Base-by-base conservation (phyloP, 2,888 invertebrate species). In the Leptopilina syphax region DNA sequence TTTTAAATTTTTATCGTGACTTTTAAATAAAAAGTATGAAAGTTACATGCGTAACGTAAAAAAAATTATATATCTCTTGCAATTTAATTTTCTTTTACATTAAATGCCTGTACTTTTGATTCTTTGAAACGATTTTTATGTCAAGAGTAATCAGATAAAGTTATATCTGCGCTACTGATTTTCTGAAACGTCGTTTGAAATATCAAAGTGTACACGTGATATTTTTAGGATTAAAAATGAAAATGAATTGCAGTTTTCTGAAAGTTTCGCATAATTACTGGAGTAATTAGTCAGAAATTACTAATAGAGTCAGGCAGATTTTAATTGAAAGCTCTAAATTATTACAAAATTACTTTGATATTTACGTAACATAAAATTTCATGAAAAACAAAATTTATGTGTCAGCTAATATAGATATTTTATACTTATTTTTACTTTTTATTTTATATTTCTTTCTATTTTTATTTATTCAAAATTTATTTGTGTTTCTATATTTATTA, bases 141-240 rank as follows among this genome's bases (percentile, higher is more conserved):
- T 50, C 18, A 68, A 68, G 13, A n/a, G 24, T 68, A 68, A 68
- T 68, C 24, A 24, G 50, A 68, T 68, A 50, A 68, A 68, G 50
- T 50, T 68, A 27, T 18, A 60, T 60, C 60, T 60, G 18, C 60
- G 67, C 18, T 44, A 8, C 67, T 67, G 44, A 67, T 18, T 67
- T 47, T 67, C n/a, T 44, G 44, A 44, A 67, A 67, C 13, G 44
- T 44, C 41, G n/a, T 44, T 67, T 44, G 41, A 67, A 67, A 67
- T 44, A 44, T 67, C 67, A 67, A 44, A 44, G 7, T 47, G 41
- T 44, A n/a, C 67, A 67, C 8, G 41, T 67, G 10, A 44, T 66
- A 66, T n/a, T n/a, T n/a, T 47, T 47, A 47, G 47, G 47, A 47
- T 47, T 47, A 47, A 47, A 47, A 47, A 47, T 47, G 47, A 47